Evolutionary conservation across 2,888 invertebrate species (phyloP).

Genomic region (Cheilosia scutellata): DNA sequence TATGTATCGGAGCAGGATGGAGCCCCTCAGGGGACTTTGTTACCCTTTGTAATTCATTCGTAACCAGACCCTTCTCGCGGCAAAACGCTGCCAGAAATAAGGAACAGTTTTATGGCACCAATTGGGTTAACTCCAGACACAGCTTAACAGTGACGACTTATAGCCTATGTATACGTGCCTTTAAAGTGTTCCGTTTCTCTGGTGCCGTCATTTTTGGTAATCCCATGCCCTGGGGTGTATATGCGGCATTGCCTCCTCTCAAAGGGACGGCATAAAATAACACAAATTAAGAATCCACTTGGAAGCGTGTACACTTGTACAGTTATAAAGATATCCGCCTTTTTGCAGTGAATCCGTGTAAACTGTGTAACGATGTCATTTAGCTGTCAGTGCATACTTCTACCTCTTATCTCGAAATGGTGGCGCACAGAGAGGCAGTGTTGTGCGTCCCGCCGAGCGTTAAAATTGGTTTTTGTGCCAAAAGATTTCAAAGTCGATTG

Average conservation of each 20-base stretch:
- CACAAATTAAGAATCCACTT: conserved; percentile 33
- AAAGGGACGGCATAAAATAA: conserved; percentile 11
- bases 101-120: conserved; percentile 52
- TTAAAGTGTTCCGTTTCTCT: conserved; percentile 24
- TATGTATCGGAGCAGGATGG: not conserved
- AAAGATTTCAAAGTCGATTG: conserved; percentile 28
- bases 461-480: conserved; percentile 11
- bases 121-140: conserved; percentile 43
- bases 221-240: conserved; percentile 26
- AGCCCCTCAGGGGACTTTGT: conserved; percentile 12
- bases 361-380: conserved; percentile 63
- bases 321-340: conserved; percentile 27
- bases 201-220: conserved; percentile 39
- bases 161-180: conserved; percentile 64
- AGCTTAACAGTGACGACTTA: conserved; percentile 63
- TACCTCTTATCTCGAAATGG: not conserved
- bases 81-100: conserved; percentile 17
- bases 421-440: not conserved
- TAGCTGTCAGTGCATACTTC: conserved; percentile 36
- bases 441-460: not conserved
- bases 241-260: not conserved
- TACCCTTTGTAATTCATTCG: conserved; percentile 50
- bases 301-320: not conserved
- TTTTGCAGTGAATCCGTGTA: conserved; percentile 41
- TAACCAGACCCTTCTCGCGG: not conserved